Conservation (phyloP, 2,888 invertebrate genomes). For the Aquatica leii region DNA sequence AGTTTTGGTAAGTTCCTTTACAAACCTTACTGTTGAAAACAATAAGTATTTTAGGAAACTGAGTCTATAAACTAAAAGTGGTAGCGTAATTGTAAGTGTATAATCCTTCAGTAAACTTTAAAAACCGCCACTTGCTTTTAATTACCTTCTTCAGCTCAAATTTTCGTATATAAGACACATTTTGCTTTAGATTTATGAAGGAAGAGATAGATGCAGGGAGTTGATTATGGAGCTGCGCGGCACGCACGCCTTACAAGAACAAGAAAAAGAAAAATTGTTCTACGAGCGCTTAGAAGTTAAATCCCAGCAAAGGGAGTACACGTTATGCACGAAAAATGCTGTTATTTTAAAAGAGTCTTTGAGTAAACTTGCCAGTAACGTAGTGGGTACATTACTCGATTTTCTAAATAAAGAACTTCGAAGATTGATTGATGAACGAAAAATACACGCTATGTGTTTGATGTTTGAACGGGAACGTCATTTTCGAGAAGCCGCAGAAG, state of each 20-base stretch:
- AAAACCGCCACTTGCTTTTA: too few relatives aligned
- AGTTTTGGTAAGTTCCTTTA: slow-evolving; percentile 64
- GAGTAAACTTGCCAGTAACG: slow-evolving; percentile 74
- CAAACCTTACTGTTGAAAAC: too few relatives aligned
- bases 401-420: slow-evolving; percentile 81
- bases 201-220: slow-evolving; percentile 72
- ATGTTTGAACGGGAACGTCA: slow-evolving; percentile 80
- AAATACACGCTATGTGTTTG: slow-evolving; percentile 80
- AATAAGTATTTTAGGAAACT: too few relatives aligned
- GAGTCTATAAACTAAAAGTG: too few relatives aligned
- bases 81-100: too few relatives aligned
- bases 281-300: slow-evolving; percentile 51
- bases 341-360: slow-evolving; percentile 69
- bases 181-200: slow-evolving; percentile 71
- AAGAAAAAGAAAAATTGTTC: slow-evolving; percentile 59
- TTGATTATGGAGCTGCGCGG: slow-evolving; percentile 76
- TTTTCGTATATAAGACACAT: too few relatives aligned
- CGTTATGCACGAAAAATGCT: slow-evolving; percentile 49
- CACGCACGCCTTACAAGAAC: slow-evolving; percentile 70
- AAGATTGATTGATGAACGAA: slow-evolving; percentile 78
- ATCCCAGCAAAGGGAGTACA: slow-evolving; percentile 54
- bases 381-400: slow-evolving; percentile 75
- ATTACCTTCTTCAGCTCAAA: too few relatives aligned
- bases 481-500: slow-evolving; percentile 81
- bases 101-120: too few relatives aligned